Base-by-base conservation (phyloP, 2,113 vertebrate species). In the Corydoras sp. region DNA sequence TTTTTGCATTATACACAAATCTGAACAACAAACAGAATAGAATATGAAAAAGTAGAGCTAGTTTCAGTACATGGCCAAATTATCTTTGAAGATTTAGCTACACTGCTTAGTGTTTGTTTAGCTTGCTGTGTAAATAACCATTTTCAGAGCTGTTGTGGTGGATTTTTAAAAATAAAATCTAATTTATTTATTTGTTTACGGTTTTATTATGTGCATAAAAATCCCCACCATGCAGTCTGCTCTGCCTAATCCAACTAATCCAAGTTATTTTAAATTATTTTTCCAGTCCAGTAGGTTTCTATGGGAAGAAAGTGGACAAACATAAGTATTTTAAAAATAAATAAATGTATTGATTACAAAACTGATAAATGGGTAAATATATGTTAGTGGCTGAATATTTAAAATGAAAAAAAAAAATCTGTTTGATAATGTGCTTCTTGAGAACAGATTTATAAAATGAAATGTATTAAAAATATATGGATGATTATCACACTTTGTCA, bases 41-140 rank as follows among this genome's bases (percentile, higher is more conserved):
- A 71, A 66, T 70, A 69, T 65, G 70, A 73, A 49, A 54, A 58
- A 14, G 67, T 79, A 5, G 30, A 31, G 30, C 50, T 15, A 43
- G 14, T 14, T 86, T 81, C 75, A 83, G 83, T 83, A 83, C 73
- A 81, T 63, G 79, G 78, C 61, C 51, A 64, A 79, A 76, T 83
- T 67, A 68, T 82, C 81, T 85, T 67, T 79, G 77, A 84, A 75
- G 78, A 58, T 10, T 13, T 10, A 0, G 31, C 11, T 59, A 18
- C n/a, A 10, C 15, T 18, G n/a, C 18, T n/a, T 31, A 3, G 30
- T 76, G 68, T 29, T 9, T 11, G 5, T 53, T 60, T 70, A 10
- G 32, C 18, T n/a, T 58, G 35, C 13, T 15, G 14, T 65, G 49
- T 30, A 24, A 29, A 18, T 6, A 4, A 8, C 62, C 56, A 35